Conservation (phyloP, 2,888 invertebrate species). For the Pteria penguin region DNA sequence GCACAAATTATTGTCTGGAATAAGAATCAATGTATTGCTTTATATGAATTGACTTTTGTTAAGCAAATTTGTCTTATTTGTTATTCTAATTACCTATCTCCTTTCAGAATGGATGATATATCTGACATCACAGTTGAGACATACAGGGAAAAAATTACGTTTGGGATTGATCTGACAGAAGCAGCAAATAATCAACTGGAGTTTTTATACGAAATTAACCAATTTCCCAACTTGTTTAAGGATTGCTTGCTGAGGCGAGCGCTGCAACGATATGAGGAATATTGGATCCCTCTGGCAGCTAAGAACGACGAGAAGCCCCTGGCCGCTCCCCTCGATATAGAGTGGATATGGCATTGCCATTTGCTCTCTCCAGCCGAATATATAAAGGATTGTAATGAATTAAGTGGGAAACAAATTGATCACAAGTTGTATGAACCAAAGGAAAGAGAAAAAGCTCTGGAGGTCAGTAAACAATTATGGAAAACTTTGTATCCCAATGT, state of each 20-base stretch:
- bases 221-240: slow-evolving; percentile 67
- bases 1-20: too few species aligned
- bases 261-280: slow-evolving; percentile 80
- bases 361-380: slow-evolving; percentile 77
- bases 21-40: too few species aligned
- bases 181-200: slow-evolving; percentile 60
- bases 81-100: not conserved
- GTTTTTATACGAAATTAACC: slow-evolving; percentile 70
- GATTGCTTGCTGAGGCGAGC: slow-evolving; percentile 78
- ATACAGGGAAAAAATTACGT: slow-evolving; percentile 29
- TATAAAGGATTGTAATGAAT: slow-evolving; percentile 69
- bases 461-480: slow-evolving; percentile 71
- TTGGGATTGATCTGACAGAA: slow-evolving; percentile 57
- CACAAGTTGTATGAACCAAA: slow-evolving; percentile 78
- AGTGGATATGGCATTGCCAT: slow-evolving; percentile 82
- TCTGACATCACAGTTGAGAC: slow-evolving; percentile 22
- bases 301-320: slow-evolving; percentile 71
- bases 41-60: not conserved
- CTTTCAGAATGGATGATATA: slow-evolving; percentile 10
- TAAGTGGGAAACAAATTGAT: slow-evolving; percentile 77
- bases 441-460: slow-evolving; percentile 68
- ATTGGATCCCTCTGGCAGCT: slow-evolving; percentile 81
- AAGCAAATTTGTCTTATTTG: not conserved
- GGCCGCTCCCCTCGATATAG: slow-evolving; percentile 81
- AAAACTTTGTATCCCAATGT: slow-evolving; percentile 70